Base-by-base conservation (phyloP, 1,140 invertebrate genomes). In the Antheraea mylitta region DNA sequence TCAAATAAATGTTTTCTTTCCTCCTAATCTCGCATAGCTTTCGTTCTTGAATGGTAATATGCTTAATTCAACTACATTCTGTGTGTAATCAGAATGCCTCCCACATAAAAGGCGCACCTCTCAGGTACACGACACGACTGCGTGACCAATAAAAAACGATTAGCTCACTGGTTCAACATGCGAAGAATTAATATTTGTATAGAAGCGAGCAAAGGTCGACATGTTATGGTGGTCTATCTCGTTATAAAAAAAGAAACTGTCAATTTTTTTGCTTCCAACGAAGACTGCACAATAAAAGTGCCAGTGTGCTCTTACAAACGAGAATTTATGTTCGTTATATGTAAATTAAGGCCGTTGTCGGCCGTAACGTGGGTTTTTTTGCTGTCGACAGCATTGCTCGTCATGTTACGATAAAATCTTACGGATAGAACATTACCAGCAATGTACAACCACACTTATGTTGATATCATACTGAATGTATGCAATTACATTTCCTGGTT, bases 231-330 rank as follows among this genome's bases (percentile, higher is more conserved):
- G 72, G 79, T 84, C 75, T 79, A 77, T 77, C 76, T 82, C 73
- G 78, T 84, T 85, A 83, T 79, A 81, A 81, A 76, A 90, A 88
- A 81, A 81, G 45, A 53, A 75, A 76, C 80, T 81, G 83, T 81
- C 81, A 83, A 18, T 65, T 65, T 89, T n/a, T 89, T 90, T 88
- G 81, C 83, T 76, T 67, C 70, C 68, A 76, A 82, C 87, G 85
- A 86, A 85, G 86, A 82, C 75, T 78, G 80, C 79, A 90, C 88
- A 90, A 90, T 91, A 91, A 90, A 92, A 92, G 85, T 90, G 87
- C 86, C 86, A 89, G 76, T 81, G 81, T 80, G 86, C 87, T 90
- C 87, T 86, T 92, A 89, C 87, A 90, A 90, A 90, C 88, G 87
- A 90, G 87, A 88, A 92, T 92, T 92, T 90, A 92, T 87, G 85